Evolutionary conservation across 2,113 vertebrate species (phyloP).

Genomic region (Oreochromis spilurus): DNA sequence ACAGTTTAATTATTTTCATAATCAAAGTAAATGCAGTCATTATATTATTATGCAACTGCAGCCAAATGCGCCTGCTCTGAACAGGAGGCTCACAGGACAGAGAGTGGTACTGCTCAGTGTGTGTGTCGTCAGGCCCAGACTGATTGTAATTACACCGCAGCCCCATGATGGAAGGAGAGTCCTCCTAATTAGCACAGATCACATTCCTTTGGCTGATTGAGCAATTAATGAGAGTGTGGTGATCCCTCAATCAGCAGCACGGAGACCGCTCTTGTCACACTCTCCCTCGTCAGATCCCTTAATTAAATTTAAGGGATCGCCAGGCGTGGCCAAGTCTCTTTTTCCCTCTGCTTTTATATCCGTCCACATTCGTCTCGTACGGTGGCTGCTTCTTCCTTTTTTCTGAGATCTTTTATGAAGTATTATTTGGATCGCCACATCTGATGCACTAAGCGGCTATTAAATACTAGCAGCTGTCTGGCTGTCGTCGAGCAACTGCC

Average conservation of each 20-base stretch:
- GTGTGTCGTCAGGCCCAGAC: slow-evolving; percentile 45
- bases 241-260: slow-evolving; percentile 53
- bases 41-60: slow-evolving; percentile 3
- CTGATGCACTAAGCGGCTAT: neutral
- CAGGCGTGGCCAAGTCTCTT: neutral
- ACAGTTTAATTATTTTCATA: slow-evolving; percentile 15
- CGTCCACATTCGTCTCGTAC: neutral
- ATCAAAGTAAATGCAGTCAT: slow-evolving; percentile 27
- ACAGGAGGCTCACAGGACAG: slow-evolving; percentile 14
- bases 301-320: slow-evolving; percentile 49
- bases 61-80: neutral
- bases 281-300: slow-evolving; percentile 30
- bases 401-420: neutral
- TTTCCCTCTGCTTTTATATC: slow-evolving; percentile 2
- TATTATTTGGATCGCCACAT: neutral
- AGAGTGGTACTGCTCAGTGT: slow-evolving; percentile 7
- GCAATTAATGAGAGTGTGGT: slow-evolving; percentile 75
- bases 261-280: slow-evolving; percentile 26
- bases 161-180: slow-evolving; percentile 74
- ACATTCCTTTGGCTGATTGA: slow-evolving; percentile 74
- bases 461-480: neutral
- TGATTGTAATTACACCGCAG: slow-evolving; percentile 81
- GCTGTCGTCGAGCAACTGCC: neutral
- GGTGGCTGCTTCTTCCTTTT: neutral
- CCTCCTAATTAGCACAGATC: slow-evolving; percentile 82